Evolutionary conservation across 2,888 invertebrate genomes (phyloP).

Genomic region (Apotomis betuletana): DNA sequence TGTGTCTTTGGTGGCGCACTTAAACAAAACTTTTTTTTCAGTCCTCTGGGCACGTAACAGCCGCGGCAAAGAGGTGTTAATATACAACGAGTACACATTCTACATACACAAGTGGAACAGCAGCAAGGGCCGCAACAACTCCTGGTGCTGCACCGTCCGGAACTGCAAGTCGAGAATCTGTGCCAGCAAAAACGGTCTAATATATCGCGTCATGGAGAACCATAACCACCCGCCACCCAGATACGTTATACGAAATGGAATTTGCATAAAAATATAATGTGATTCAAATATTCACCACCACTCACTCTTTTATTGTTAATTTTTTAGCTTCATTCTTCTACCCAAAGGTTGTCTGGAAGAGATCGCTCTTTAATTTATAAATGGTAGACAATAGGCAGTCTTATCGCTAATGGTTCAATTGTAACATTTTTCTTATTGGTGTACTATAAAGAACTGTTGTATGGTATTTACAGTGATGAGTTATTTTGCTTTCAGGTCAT

Average conservation of each 20-base stretch:
- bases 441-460: too few species aligned
- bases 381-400: too few species aligned
- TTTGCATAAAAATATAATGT: constrained; percentile 3
- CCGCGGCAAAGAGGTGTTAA: constrained; percentile 8
- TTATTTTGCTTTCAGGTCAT: too few species aligned
- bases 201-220: neutral
- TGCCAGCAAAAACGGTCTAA: neutral
- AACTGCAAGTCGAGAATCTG: constrained; percentile 9
- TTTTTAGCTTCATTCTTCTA: too few species aligned
- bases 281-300: too few species aligned
- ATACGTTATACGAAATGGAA: constrained; percentile 2
- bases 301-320: too few species aligned
- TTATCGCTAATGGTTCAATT: too few species aligned
- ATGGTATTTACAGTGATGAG: too few species aligned
- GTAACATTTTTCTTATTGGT: too few species aligned
- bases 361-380: too few species aligned
- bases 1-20: too few species aligned
- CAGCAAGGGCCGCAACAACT: neutral
- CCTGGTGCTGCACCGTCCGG: constrained; percentile 15
- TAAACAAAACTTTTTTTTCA: neutral
- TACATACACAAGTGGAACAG: constrained; percentile 19
- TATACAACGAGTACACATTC: constrained; percentile 15
- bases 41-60: constrained; percentile 12
- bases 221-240: neutral
- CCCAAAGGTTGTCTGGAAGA: too few species aligned